Conservation (phyloP, 1,140 invertebrate genomes). For the Zaprionus tsacasi region DNA sequence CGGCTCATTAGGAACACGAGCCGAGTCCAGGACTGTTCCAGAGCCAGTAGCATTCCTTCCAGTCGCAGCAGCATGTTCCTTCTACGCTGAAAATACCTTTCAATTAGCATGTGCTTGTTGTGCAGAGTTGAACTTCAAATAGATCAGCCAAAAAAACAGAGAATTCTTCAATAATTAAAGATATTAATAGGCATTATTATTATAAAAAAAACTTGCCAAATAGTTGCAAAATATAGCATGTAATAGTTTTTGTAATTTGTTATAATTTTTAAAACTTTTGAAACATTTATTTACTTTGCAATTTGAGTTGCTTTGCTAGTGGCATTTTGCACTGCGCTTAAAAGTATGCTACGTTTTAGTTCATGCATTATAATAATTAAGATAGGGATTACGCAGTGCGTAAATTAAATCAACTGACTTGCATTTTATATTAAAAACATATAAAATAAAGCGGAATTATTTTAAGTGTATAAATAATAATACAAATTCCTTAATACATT, state of each 20-base stretch:
- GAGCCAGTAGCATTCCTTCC: neutral
- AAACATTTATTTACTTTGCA: neutral
- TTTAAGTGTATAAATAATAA: no score
- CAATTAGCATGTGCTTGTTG: constrained; percentile 32
- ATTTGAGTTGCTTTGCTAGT: neutral
- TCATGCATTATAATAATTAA: no score
- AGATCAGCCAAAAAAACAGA: neutral
- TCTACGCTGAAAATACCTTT: neutral
- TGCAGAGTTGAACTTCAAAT: neutral
- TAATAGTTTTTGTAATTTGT: neutral
- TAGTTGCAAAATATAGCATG: neutral
- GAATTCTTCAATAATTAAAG: neutral
- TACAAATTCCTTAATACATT: no score
- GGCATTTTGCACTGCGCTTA: neutral
- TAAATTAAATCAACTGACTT: neutral
- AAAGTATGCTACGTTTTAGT: constrained; percentile 9
- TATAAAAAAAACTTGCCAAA: neutral
- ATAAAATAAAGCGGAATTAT: no score
- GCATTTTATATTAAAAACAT: neutral
- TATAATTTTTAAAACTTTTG: neutral
- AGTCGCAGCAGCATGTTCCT: neutral
- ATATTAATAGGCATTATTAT: neutral
- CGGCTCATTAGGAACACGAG: constrained; percentile 56
- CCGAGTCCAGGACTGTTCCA: neutral
- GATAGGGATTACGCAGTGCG: neutral